Evolutionary conservation across 2,888 invertebrate species (phyloP).

Genomic region (Petrophora chlorosata): DNA sequence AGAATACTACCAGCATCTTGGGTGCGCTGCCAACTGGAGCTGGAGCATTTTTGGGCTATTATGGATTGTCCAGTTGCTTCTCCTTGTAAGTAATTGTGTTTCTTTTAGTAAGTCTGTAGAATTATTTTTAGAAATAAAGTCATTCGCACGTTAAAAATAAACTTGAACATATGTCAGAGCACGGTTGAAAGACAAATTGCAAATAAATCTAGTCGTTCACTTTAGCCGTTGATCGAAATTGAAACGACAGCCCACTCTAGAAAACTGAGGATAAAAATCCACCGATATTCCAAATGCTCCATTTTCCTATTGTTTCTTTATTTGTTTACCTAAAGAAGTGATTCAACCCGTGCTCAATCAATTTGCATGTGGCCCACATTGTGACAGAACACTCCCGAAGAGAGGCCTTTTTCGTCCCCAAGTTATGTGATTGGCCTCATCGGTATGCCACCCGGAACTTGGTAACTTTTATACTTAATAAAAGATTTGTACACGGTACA

Average conservation of each 20-base stretch:
- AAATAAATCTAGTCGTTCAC: too few species aligned
- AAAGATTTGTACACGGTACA: constrained; percentile 44
- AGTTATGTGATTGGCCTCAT: constrained; percentile 65
- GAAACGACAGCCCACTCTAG: not conserved
- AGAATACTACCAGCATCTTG: too few species aligned
- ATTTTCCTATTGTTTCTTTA: constrained; percentile 4
- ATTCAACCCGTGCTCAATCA: constrained; percentile 52
- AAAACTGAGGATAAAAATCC: not conserved
- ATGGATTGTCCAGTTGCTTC: too few species aligned
- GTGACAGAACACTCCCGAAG: constrained; percentile 45
- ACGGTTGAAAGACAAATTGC: too few species aligned
- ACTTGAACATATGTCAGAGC: too few species aligned
- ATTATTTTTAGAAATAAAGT: too few species aligned
- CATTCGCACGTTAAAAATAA: too few species aligned
- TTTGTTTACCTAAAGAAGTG: constrained; percentile 34
- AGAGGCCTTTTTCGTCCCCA: constrained; percentile 53
- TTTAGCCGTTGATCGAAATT: too few species aligned
- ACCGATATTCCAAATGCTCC: not conserved
- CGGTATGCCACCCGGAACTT: constrained; percentile 52
- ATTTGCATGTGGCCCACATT: constrained; percentile 58
- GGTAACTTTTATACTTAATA: constrained; percentile 52
- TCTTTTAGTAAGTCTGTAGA: too few species aligned
- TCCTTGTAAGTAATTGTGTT: too few species aligned
- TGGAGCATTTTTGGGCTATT: too few species aligned
- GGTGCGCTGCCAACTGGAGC: too few species aligned